Base-by-base conservation (phyloP, 1,140 invertebrate species). In the Tenebrio molitor region DNA sequence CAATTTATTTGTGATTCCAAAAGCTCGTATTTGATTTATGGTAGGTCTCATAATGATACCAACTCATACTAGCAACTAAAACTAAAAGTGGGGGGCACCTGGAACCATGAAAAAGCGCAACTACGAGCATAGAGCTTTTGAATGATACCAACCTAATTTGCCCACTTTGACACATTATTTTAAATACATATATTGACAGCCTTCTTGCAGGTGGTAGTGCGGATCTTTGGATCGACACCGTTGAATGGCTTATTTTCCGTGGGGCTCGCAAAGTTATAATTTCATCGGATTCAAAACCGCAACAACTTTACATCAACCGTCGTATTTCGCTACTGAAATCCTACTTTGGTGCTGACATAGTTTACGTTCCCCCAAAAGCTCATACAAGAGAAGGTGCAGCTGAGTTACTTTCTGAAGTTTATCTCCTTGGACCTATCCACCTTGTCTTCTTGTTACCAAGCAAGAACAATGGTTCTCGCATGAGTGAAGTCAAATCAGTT, bases 161-260 rank as follows among this genome's bases (percentile, higher is more conserved):
- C n/a, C n/a, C n/a, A n/a, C n/a, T n/a, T n/a, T n/a, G n/a, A n/a
- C n/a, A n/a, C n/a, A n/a, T n/a, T n/a, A n/a, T n/a, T n/a, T n/a
- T n/a, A n/a, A n/a, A n/a, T n/a, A n/a, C n/a, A n/a, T n/a, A n/a
- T n/a, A n/a, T n/a, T n/a, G n/a, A n/a, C n/a, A n/a, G n/a, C n/a
- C n/a, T n/a, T 16, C 64, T 89, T 1, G 83, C 86, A 23, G 89
- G 95, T 68, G 96, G 95, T 68, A 84, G 95, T 0, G 93, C 94
- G 16, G 94, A 95, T 2, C 94, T 97, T 80, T 96, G 95, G 64
- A 85, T 97, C 1, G 95, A 98, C 81, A 80, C 97, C 39, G 89
- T 90, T 3, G 91, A 96, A 81, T 98, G 95, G 95, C 84, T 97
- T 62, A 87, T 95, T 7, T 81, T 92, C 19, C 85, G 94, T 77